Evolutionary conservation across 1,140 invertebrate genomes (phyloP).

Genomic region (Drosophila insularis): DNA sequence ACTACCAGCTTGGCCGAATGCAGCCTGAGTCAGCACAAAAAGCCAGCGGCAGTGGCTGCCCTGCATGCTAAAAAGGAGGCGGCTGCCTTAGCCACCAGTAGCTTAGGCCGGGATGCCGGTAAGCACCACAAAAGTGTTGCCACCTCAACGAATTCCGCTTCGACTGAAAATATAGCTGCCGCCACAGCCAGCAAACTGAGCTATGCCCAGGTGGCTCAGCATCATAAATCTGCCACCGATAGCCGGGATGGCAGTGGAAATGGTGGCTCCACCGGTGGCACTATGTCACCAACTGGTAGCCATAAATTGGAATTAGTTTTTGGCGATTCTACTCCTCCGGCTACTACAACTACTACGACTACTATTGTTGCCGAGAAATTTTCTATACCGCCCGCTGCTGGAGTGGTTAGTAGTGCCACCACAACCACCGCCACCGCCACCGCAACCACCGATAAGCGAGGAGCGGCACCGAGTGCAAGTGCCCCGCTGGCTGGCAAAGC

Average conservation of each 20-base stretch:
- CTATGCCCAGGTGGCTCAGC: conserved; percentile 92
- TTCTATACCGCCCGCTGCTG: conserved; percentile 21
- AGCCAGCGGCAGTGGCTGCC: conserved; percentile 61
- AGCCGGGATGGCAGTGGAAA: conserved; percentile 50
- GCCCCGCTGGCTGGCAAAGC: conserved; percentile 37
- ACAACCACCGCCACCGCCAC: background rate
- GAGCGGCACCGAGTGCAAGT: conserved; percentile 19
- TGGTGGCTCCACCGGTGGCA: conserved; percentile 35
- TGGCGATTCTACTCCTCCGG: conserved; percentile 36
- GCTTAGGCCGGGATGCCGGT: conserved; percentile 51
- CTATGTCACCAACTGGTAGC: conserved; percentile 52
- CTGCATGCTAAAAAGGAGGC: conserved; percentile 74
- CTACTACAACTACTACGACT: conserved; percentile 19
- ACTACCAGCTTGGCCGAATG: conserved; percentile 64
- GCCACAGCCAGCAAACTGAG: conserved; percentile 86
- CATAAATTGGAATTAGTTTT: conserved; percentile 64
- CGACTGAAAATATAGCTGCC: conserved; percentile 75
- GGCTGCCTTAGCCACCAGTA: conserved; percentile 22
- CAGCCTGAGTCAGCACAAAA: conserved; percentile 70
- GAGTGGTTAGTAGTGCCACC: conserved; percentile 10
- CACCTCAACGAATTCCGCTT: conserved; percentile 81
- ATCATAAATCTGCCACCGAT: conserved; percentile 84
- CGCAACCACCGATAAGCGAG: conserved; percentile 50
- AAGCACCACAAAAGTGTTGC: conserved; percentile 76
- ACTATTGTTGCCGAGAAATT: conserved; percentile 40